These are phyloP conservation scores for Matsumyia berberina DNA, from an alignment of 2,888 invertebrate species.

Conservation along the genomic window DNA sequence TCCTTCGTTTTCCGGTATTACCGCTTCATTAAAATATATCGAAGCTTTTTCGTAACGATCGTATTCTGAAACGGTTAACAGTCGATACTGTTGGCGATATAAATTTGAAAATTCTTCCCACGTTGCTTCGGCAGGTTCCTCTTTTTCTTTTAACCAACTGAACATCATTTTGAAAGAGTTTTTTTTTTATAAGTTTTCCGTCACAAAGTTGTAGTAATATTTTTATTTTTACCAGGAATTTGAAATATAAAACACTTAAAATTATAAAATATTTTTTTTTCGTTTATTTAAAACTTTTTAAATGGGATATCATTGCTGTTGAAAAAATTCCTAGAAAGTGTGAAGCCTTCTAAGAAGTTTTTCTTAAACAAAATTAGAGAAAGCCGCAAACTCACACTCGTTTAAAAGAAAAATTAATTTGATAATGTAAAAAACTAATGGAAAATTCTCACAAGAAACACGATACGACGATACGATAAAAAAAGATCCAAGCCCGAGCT, in stretches of 20 bases:
- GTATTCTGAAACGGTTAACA: slow-evolving; percentile 84
- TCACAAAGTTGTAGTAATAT: slow-evolving; percentile 63
- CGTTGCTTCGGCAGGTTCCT: slow-evolving; percentile 85
- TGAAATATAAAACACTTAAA: slow-evolving; percentile 84
- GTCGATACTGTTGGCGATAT: slow-evolving; percentile 83
- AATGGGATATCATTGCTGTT: slow-evolving; percentile 77
- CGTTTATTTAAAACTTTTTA: slow-evolving; percentile 54
- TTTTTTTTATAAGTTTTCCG: slow-evolving; percentile 57
- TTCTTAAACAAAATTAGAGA: slow-evolving; percentile 5
- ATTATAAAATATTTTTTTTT: slow-evolving; percentile 78
- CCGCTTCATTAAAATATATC: slow-evolving; percentile 83
- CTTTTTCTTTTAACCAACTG: slow-evolving; percentile 82
- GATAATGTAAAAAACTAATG: neutral
- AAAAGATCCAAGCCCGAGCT: neutral
- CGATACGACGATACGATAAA: neutral
- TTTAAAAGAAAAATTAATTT: slow-evolving; percentile 32
- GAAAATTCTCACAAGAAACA: slow-evolving; percentile 7
- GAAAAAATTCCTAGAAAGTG: slow-evolving; percentile 59
- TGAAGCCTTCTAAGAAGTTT: slow-evolving; percentile 36
- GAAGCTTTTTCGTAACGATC: slow-evolving; percentile 83
- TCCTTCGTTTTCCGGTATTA: slow-evolving; percentile 82
- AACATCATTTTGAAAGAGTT: slow-evolving; percentile 81
- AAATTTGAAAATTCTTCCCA: slow-evolving; percentile 85
- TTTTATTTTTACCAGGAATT: slow-evolving; percentile 73
- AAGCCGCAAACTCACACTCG: slow-evolving; percentile 41